Base-by-base conservation (phyloP, 2,113 vertebrate species). In the Catharus fuscescens region DNA sequence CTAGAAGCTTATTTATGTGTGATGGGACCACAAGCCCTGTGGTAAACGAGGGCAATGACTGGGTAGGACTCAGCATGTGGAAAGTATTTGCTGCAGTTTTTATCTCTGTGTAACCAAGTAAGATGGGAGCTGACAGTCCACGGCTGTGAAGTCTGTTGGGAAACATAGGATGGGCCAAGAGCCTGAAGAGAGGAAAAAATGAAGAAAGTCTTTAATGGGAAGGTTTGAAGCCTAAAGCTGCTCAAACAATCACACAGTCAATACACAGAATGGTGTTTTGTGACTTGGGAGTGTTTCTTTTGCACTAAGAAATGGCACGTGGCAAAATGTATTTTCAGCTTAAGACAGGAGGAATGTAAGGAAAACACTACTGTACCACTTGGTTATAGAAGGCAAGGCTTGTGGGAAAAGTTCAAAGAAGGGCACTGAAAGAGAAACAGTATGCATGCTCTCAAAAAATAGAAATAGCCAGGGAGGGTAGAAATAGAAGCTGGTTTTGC, bases 291-390 rank as follows among this genome's bases (percentile, higher is more conserved):
- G 14, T 23, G 21, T 42, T 61, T 24, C 29, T 88, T 61, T 34
- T 71, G 32, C 57, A 23, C 2, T 36, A 20, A 61, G 34, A 44
- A 56, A 65, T 45, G 14, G 21, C 18, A 18, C 0, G 0, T 52
- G 23, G n/a, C 14, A 67, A 70, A 70, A 54, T 26, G 19, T 20
- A 24, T 20, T 31, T 6, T 77, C 25, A 62, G 1, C 26, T 44
- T 21, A 8, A 60, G 31, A 44, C 4, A 34, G 32, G 16, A 71
- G 42, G 11, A 81, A 66, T 19, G 18, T 5, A 52, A 77, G 29
- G 38, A 64, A 59, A 77, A 12, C 28, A 16, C 11, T 14, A 4
- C 19, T 57, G 25, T 40, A 13, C 18, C 10, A 31, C 17, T 40
- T 62, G 28, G 9, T 24, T 74, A 12, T 10, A 14, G 70, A 42